These are phyloP conservation scores for Chamaetylas fuelleborni DNA, from an alignment of 2,113 vertebrate genomes.

Conservation along the genomic window DNA sequence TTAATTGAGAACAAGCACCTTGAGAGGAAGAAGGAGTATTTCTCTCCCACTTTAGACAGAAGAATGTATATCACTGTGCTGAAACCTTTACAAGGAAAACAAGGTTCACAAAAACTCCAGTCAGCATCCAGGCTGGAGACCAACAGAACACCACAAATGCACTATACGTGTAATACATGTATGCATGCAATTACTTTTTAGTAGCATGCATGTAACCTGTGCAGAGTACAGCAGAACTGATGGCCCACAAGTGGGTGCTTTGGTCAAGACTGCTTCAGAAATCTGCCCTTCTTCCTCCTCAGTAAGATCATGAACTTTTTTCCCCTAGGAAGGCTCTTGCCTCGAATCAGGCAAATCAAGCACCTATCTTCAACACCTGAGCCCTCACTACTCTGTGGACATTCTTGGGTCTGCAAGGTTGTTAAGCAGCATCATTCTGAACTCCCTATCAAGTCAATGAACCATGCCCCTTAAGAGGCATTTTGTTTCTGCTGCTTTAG, in stretches of 20 bases:
- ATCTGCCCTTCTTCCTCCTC: not conserved
- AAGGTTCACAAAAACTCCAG: not conserved
- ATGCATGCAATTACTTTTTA: not conserved
- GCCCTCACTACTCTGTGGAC: not conserved
- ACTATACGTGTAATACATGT: not conserved
- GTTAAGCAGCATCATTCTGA: not conserved
- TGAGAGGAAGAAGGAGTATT: not conserved
- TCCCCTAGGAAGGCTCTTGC: not conserved
- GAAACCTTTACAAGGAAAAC: slow-evolving; percentile 4
- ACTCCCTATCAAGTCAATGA: not conserved
- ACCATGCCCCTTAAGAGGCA: not conserved
- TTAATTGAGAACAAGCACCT: not conserved
- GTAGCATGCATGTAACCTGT: not conserved
- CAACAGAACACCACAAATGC: not conserved
- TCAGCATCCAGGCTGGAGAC: not conserved
- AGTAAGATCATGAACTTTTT: not conserved
- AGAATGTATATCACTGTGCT: not conserved
- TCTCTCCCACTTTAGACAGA: not conserved
- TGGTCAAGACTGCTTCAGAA: not conserved
- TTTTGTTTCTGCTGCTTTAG: not conserved
- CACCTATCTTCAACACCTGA: not conserved
- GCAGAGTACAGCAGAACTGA: not conserved
- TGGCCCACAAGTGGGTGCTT: not conserved
- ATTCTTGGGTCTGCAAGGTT: fast-evolving
- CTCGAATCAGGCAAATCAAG: not conserved